Percentiles rank a stretch among this genome's conserved stretches.
Evolutionary conservation across 2,113 vertebrate genomes (phyloP).

Genomic region (Anoura caudifer): DNA sequence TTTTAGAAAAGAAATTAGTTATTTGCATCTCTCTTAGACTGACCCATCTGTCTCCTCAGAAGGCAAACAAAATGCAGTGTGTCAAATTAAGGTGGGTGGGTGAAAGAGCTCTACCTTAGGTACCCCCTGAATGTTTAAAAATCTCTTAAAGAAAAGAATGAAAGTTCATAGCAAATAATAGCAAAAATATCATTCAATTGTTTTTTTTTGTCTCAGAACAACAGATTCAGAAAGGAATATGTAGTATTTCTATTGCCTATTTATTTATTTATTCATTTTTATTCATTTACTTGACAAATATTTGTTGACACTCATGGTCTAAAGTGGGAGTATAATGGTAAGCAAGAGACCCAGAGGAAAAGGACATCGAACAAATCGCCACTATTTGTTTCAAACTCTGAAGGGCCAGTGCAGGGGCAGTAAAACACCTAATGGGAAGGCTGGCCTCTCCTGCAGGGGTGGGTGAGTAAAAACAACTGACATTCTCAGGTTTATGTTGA

Average conservation of each 20-base stretch:
- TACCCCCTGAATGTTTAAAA: not conserved
- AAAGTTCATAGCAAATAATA: not conserved
- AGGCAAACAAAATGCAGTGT: not conserved
- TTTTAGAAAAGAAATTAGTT: not conserved
- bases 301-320: not conserved
- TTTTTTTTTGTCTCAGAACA: slow-evolving; percentile 11
- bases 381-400: not conserved
- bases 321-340: not conserved
- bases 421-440: not conserved
- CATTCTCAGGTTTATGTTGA: not conserved
- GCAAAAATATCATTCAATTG: not conserved
- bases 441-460: not conserved
- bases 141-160: not conserved
- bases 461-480: not conserved
- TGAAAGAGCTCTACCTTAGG: not conserved
- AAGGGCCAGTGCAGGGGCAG: not conserved
- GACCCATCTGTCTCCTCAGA: not conserved
- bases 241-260: not conserved
- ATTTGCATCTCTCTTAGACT: not conserved
- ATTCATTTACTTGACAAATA: not conserved
- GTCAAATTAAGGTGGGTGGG: not conserved
- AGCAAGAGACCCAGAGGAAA: not conserved
- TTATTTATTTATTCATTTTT: not conserved
- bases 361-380: not conserved
- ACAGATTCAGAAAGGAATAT: not conserved